Evolutionary conservation across 2,888 invertebrate species (phyloP).

Genomic region (Zaprionus lineosus): DNA sequence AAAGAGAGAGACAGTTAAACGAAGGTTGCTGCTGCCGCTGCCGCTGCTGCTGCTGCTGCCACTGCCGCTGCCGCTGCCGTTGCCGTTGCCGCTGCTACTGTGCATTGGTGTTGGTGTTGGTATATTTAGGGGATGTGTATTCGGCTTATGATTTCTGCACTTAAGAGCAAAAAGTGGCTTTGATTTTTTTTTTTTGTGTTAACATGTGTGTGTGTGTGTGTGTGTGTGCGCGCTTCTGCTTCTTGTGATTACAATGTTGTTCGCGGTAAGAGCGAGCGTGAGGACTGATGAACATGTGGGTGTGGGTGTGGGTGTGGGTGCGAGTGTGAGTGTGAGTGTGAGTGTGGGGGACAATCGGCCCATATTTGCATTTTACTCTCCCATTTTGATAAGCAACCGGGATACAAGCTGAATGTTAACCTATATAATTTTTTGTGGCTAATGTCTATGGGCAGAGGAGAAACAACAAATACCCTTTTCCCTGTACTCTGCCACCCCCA

Average conservation of each 20-base stretch:
- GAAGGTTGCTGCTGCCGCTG: slow-evolving; percentile 14
- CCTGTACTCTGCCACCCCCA: slow-evolving; percentile 22
- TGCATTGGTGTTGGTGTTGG: too few species aligned
- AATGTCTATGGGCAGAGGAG: slow-evolving; percentile 7
- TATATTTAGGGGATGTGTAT: slow-evolving; percentile 50
- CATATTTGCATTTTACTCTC: slow-evolving; percentile 62
- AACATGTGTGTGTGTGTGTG: too few species aligned
- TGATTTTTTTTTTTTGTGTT: slow-evolving; percentile 49
- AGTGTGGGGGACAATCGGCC: slow-evolving; percentile 37
- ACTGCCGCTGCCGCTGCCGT: too few species aligned
- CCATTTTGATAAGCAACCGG: slow-evolving; percentile 28
- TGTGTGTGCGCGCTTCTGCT: too few species aligned
- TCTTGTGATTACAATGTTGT: slow-evolving; percentile 30
- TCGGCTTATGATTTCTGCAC: slow-evolving; percentile 61
- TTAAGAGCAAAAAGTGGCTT: slow-evolving; percentile 70
- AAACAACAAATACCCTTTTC: slow-evolving; percentile 1
- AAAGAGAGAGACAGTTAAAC: neutral
- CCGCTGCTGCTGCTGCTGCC: too few species aligned
- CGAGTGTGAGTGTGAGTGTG: slow-evolving; percentile 4
- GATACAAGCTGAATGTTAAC: slow-evolving; percentile 59
- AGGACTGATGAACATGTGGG: too few species aligned
- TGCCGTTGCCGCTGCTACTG: slow-evolving; percentile 15
- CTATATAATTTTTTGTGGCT: slow-evolving; percentile 64
- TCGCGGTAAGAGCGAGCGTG: too few species aligned
- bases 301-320: slow-evolving; percentile 6